phyloP scores from a whole-genome alignment of 2,888 invertebrate genomes.

The Gymnoscelis rufifasciata region DNA sequence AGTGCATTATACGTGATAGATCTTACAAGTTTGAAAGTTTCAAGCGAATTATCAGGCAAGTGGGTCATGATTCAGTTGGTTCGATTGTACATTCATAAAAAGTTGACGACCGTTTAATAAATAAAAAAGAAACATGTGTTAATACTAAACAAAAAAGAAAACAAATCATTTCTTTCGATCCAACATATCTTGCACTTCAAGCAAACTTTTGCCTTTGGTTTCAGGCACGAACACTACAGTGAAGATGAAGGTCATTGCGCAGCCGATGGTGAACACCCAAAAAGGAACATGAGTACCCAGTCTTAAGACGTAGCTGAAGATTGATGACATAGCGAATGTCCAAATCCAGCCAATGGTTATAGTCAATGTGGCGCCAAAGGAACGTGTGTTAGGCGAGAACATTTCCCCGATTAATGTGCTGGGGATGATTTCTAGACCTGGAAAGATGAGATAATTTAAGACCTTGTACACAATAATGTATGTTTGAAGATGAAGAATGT shows the following conservation, averaged over 20 bases:
- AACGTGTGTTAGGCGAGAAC: neutral
- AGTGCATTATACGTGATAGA: too few species aligned
- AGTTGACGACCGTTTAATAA: too few species aligned
- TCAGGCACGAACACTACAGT: conserved; percentile 55
- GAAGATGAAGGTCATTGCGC: conserved; percentile 17
- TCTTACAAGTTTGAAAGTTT: too few species aligned
- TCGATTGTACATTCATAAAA: too few species aligned
- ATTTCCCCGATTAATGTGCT: conserved; percentile 1
- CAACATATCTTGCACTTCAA: conserved; percentile 2
- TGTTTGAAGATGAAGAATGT: neutral
- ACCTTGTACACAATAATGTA: too few species aligned
- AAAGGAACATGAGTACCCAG: conserved; percentile 18
- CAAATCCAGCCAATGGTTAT: conserved; percentile 1
- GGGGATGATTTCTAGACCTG: conserved; percentile 1
- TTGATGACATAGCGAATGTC: conserved; percentile 9
- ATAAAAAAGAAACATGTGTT: too few species aligned
- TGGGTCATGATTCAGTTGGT: too few species aligned
- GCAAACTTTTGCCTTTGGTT: conserved; percentile 84
- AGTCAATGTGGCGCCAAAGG: conserved; percentile 6
- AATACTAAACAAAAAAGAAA: too few species aligned
- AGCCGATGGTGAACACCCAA: conserved; percentile 13
- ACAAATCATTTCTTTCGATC: neutral
- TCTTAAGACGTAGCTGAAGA: conserved; percentile 1
- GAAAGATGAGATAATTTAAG: too few species aligned
- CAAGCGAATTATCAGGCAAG: too few species aligned